Conservation (phyloP, 2,797 vertebrate genomes). For the Huso huso region DNA sequence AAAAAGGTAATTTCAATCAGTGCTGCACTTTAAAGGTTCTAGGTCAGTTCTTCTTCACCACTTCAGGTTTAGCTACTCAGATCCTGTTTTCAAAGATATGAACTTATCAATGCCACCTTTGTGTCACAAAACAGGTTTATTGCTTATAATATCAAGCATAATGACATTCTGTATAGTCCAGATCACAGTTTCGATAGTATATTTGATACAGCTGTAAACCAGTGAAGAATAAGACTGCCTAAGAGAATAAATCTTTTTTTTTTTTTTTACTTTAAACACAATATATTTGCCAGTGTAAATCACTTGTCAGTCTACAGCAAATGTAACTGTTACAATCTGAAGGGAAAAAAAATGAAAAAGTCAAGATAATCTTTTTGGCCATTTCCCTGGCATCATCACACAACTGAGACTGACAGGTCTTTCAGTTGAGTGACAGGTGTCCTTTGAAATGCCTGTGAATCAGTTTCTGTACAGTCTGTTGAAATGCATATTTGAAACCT, state of each 20-base stretch:
- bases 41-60: constrained; percentile 14
- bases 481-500: constrained; percentile 99
- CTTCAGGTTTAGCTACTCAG: constrained; percentile 31
- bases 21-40: constrained; percentile 20
- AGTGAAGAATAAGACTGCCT: constrained; percentile 69
- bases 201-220: constrained; percentile 83
- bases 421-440: constrained; percentile 99
- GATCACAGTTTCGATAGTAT: constrained; percentile 82
- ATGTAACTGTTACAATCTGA: constrained; percentile 82
- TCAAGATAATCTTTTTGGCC: constrained; percentile 96
- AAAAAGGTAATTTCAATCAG: constrained; percentile 31
- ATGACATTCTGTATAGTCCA: constrained; percentile 67
- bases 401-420: constrained; percentile 93
- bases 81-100: constrained; percentile 53
- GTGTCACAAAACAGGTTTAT: constrained; percentile 68
- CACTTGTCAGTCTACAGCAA: constrained; percentile 91
- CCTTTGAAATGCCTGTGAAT: constrained; percentile 96
- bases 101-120: constrained; percentile 82
- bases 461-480: constrained; percentile 95
- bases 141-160: constrained; percentile 62
- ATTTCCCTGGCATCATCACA: constrained; percentile 78
- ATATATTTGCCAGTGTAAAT: constrained; percentile 87
- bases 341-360: constrained; percentile 61
- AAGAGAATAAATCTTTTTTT: constrained; percentile 70
- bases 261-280: constrained; percentile 71